A percentile compares a stretch with the other conserved stretches of the same genome.
Evolutionary conservation across 2,888 invertebrate species (phyloP).

Genomic region (Mechanitis messenoides): DNA sequence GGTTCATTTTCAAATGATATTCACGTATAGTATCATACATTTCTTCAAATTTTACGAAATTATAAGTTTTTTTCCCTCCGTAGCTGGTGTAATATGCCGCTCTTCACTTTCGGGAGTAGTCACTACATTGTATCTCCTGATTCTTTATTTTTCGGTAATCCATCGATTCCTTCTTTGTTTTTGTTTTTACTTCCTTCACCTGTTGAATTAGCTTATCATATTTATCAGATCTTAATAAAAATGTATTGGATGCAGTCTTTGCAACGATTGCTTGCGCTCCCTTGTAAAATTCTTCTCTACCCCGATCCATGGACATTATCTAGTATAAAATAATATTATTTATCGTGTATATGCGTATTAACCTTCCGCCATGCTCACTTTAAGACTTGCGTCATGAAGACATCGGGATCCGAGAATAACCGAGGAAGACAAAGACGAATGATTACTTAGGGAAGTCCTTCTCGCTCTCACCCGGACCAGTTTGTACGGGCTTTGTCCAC

Average conservation of each 20-base stretch:
- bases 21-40: slow-evolving; percentile 50
- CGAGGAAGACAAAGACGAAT: slow-evolving; percentile 22
- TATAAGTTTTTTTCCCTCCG: slow-evolving; percentile 17
- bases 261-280: no score
- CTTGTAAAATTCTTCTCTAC: no score
- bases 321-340: neutral
- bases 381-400: no score
- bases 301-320: no score
- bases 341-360: slow-evolving; percentile 25
- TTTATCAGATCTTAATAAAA: slow-evolving; percentile 39
- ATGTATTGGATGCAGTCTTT: slow-evolving; percentile 38
- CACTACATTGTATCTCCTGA: slow-evolving; percentile 44
- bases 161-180: no score
- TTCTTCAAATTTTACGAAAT: slow-evolving; percentile 46
- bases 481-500: slow-evolving; percentile 22
- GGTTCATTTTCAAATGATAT: slow-evolving; percentile 45
- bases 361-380: slow-evolving; percentile 9
- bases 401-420: slow-evolving; percentile 20
- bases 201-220: no score
- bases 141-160: slow-evolving; percentile 19
- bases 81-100: slow-evolving; percentile 29
- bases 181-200: no score
- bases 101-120: slow-evolving; percentile 40
- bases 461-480: slow-evolving; percentile 18
- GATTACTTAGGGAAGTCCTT: slow-evolving; percentile 13